Conservation (phyloP, 2,113 vertebrate species). For the Gavialis gangeticus region DNA sequence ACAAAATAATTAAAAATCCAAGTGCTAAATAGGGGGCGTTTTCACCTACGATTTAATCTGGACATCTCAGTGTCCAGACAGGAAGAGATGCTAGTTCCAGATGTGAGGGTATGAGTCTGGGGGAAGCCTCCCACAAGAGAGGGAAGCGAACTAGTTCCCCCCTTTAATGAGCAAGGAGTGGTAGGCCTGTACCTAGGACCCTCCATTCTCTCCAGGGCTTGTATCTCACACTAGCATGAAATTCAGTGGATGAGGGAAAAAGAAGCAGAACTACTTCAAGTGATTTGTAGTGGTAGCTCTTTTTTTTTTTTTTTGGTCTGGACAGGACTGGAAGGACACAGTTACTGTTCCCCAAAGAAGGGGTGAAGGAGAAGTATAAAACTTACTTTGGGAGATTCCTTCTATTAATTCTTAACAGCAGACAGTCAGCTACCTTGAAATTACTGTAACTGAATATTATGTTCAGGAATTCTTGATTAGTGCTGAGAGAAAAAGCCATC, state of each 20-base stretch:
- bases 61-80: no score
- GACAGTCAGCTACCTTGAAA: background rate
- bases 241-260: no score
- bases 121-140: no score
- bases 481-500: background rate
- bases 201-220: accelerated
- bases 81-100: no score
- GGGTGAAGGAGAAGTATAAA: background rate
- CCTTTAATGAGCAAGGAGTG: no score
- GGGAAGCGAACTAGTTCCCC: no score
- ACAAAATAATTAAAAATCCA: no score
- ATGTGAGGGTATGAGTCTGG: no score
- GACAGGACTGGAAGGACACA: background rate
- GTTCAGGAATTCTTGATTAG: background rate
- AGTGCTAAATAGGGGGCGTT: no score
- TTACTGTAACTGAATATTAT: background rate
- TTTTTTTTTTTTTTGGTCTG: background rate
- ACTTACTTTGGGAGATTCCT: background rate
- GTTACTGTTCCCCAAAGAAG: background rate
- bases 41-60: no score
- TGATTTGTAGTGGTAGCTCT: background rate
- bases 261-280: background rate
- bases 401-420: background rate
- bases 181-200: no score
- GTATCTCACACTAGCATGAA: no score